Evolutionary conservation across 2,888 invertebrate species (phyloP).

Genomic region (Phytoseiulus persimilis): DNA sequence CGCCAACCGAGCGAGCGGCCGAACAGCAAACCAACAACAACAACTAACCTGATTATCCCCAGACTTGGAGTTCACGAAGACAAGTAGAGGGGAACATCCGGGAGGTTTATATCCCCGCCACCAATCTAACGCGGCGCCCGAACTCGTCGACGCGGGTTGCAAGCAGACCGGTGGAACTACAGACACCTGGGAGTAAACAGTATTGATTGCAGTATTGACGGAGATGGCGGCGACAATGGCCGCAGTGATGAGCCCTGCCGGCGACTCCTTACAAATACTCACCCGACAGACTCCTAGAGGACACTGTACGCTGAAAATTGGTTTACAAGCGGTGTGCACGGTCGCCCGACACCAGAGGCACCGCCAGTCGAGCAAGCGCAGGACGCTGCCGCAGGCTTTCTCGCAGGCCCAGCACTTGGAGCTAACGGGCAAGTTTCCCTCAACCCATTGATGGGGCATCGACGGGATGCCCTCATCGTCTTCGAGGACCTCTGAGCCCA

Average conservation of each 20-base stretch:
- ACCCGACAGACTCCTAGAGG: constrained; percentile 78
- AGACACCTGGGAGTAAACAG: constrained; percentile 53
- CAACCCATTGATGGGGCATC: constrained; percentile 98
- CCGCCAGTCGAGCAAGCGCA: constrained; percentile 88
- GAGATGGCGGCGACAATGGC: too few relatives aligned
- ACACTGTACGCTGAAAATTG: constrained; percentile 67
- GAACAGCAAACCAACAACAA: background rate
- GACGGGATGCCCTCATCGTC: constrained; percentile 50
- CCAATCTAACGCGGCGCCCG: constrained; percentile 68
- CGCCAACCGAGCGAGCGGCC: background rate
- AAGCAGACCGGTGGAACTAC: constrained; percentile 88
- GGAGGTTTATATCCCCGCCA: constrained; percentile 74
- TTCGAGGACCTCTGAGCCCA: constrained; percentile 30
- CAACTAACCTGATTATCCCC: constrained; percentile 65
- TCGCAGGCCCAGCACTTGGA: constrained; percentile 87
- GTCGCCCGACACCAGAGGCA: constrained; percentile 91
- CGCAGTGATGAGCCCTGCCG: too few relatives aligned
- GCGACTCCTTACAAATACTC: background rate
- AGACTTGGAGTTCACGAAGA: constrained; percentile 94
- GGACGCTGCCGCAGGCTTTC: constrained; percentile 89
- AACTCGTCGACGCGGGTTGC: constrained; percentile 55
- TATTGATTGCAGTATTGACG: background rate
- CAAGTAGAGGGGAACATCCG: constrained; percentile 71
- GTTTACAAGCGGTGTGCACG: constrained; percentile 75
- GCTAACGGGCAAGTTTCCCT: constrained; percentile 89